A percentile compares a stretch with the other conserved stretches of the same genome.
phyloP scores from a whole-genome alignment of 2,888 invertebrate species.

The Linnaemya vulpina region DNA sequence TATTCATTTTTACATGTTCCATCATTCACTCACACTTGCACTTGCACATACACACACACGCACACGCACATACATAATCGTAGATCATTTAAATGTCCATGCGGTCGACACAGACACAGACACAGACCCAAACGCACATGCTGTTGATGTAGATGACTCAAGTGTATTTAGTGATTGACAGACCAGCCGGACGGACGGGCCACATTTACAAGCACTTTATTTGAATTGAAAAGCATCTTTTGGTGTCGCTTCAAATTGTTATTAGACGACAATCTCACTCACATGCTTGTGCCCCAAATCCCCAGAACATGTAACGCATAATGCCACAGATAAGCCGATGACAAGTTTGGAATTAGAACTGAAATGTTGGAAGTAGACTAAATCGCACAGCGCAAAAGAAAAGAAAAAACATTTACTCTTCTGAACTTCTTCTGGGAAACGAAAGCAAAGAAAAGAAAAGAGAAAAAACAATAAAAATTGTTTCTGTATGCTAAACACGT shows the following conservation, averaged over 20 bases:
- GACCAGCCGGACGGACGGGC: slow-evolving; percentile 27
- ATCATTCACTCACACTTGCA: neutral
- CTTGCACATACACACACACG: neutral
- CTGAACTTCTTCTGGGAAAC: slow-evolving; percentile 42
- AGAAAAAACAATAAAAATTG: neutral
- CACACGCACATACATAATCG: neutral
- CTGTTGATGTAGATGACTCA: slow-evolving; percentile 49
- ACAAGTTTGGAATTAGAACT: slow-evolving; percentile 60
- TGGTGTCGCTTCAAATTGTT: slow-evolving; percentile 53
- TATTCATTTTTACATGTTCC: slow-evolving; percentile 58
- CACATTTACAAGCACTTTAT: slow-evolving; percentile 51
- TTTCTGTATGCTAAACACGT: slow-evolving; percentile 64
- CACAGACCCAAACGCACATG: neutral
- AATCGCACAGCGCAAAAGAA: neutral
- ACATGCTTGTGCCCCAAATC: slow-evolving; percentile 61
- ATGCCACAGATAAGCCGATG: slow-evolving; percentile 63
- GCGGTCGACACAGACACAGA: neutral
- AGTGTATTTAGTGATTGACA: slow-evolving; percentile 59
- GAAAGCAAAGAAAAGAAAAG: neutral
- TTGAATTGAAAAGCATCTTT: slow-evolving; percentile 61
- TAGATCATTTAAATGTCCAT: slow-evolving; percentile 47
- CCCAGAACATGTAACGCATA: slow-evolving; percentile 64
- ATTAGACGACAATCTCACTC: slow-evolving; percentile 46
- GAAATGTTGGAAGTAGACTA: slow-evolving; percentile 51
- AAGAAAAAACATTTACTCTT: slow-evolving; percentile 14